Evolutionary conservation across 2,113 vertebrate genomes (phyloP), one percentile per base, ranked within the genome.

Genomic region (Megaceryle torquata): DNA sequence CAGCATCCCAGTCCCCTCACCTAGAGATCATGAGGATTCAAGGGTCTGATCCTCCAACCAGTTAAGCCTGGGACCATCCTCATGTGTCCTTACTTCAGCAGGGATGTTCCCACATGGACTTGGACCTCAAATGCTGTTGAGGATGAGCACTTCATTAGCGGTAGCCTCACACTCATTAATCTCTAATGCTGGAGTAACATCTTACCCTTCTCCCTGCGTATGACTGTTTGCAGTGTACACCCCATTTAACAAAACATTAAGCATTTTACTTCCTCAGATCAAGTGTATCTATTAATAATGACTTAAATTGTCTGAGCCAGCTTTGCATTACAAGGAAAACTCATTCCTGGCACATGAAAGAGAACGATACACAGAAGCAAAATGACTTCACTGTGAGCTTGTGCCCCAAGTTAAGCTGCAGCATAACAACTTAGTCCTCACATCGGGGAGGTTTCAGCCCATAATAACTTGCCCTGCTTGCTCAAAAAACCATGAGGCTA

Each of bases 191-290:
- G 33, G 39, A 48, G 48, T 64, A 70, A 48, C 53, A 31, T 56
- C 82, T 63, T 82, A 76, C 54, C 97, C 91, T 94, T 92, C 76
- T 76, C 76, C 72, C 90, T 5, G 70, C 25, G 18, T n/a, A 76
- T 2, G 33, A 51, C 33, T 79, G 87, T 94, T 95, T 95, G 97
- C 84, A 51, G 37, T 60, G 46, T 85, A 96, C 97, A 97, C 91
- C 93, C 97, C 97, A 96, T 94, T 97, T 93, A 97, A 83, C 97
- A 96, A 67, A 89, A 86, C 96, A 95, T 94, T 81, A 82, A 82
- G 76, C 89, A 80, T 93, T 90, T 86, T 74, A 41, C 95, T 93
- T 91, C 96, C 87, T 75, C 94, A 82, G 93, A 96, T 76, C 93
- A 83, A 97, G 88, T 79, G 85, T 69, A 31, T 96, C 96, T 90